phyloP scores from a whole-genome alignment of 2,888 invertebrate species.

The Lithophane socia region DNA sequence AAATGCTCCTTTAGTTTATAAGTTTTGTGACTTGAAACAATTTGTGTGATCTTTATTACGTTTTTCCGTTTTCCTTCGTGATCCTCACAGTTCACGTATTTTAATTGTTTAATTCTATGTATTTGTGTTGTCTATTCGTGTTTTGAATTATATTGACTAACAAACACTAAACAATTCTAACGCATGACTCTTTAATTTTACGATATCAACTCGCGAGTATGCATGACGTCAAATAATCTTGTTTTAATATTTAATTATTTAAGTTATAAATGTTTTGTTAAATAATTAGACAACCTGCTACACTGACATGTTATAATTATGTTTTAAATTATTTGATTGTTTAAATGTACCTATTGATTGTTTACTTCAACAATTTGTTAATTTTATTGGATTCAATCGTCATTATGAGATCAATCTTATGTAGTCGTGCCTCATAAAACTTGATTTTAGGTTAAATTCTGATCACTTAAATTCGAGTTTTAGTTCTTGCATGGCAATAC shows the following conservation, averaged over 20 bases:
- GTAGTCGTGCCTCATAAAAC: conserved; percentile 84
- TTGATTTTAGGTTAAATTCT: conserved; percentile 84
- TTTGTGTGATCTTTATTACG: conserved; percentile 75
- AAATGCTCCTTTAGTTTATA: conserved; percentile 80
- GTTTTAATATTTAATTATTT: conserved; percentile 70
- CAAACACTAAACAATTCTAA: conserved; percentile 88
- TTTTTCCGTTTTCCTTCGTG: conserved; percentile 85
- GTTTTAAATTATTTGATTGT: conserved; percentile 75
- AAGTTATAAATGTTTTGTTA: conserved; percentile 71
- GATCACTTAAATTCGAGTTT: conserved; percentile 86
- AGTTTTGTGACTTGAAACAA: conserved; percentile 77
- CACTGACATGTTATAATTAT: conserved; percentile 82
- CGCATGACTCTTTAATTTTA: conserved; percentile 85
- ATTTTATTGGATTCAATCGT: conserved; percentile 68
- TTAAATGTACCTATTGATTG: conserved; percentile 72
- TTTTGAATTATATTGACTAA: conserved; percentile 89
- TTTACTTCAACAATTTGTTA: conserved; percentile 87
- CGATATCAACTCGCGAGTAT: conserved; percentile 87
- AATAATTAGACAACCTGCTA: conserved; percentile 78
- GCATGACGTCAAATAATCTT: conserved; percentile 82
- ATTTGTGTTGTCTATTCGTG: conserved; percentile 69
- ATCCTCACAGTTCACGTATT: conserved; percentile 77
- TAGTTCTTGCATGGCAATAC: conserved; percentile 88
- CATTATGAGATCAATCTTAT: conserved; percentile 74
- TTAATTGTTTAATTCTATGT: conserved; percentile 65